Evolutionary conservation across 1,140 invertebrate genomes (phyloP).

Genomic region (Meloidogyne hapla): DNA sequence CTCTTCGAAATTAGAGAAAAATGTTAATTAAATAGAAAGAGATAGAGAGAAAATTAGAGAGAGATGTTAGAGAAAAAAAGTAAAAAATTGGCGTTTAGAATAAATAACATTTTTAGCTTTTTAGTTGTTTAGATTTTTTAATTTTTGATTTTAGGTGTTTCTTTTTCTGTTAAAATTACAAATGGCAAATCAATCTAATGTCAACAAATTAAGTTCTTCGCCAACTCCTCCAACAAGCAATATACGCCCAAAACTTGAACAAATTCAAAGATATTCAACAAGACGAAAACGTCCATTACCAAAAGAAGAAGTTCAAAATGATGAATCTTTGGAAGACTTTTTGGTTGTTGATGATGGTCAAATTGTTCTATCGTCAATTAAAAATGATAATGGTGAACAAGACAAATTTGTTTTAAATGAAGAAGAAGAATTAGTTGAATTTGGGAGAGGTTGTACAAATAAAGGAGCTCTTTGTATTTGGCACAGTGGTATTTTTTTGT

Average conservation of each 20-base stretch:
- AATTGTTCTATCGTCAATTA: background rate
- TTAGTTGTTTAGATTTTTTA: background rate
- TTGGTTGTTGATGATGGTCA: background rate
- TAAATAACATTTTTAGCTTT: too few species aligned
- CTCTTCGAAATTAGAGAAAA: too few species aligned
- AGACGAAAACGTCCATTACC: background rate
- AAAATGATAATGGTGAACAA: too few species aligned
- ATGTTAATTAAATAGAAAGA: too few species aligned
- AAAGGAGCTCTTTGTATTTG: constrained; percentile 8
- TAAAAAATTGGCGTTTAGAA: too few species aligned
- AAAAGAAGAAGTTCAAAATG: background rate
- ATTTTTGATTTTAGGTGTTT: background rate
- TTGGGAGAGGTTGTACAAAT: background rate
- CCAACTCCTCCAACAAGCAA: background rate
- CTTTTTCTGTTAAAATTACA: background rate
- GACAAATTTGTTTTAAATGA: background rate
- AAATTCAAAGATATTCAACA: background rate
- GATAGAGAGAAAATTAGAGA: too few species aligned
- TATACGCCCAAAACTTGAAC: constrained; percentile 1
- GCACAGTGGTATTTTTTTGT: background rate
- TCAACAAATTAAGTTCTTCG: background rate
- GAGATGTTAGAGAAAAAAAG: too few species aligned
- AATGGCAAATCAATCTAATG: background rate
- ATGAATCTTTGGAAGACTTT: background rate
- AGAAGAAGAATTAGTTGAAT: constrained; percentile 6